A percentile compares a stretch with the other conserved stretches of the same genome.
Conservation (phyloP, 2,113 vertebrate species). For the Gymnorhina tibicen region DNA sequence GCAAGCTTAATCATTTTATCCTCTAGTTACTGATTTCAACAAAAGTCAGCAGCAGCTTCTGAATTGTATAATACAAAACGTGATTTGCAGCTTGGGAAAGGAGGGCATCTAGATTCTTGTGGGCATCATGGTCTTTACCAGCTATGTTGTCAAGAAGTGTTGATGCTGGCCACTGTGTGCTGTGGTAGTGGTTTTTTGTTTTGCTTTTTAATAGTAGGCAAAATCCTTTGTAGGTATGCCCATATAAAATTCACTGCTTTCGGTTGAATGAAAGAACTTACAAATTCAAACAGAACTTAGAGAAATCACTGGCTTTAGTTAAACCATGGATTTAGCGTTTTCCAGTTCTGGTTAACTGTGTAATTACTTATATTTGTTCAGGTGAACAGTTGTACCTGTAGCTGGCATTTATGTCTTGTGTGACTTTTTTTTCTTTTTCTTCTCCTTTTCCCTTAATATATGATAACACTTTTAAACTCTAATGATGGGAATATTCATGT, state of each 20-base stretch:
- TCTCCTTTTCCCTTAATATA: neutral
- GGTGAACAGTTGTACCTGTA: neutral
- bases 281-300: neutral
- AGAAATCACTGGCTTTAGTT: neutral
- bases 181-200: neutral
- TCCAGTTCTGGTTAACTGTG: neutral
- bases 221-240: neutral
- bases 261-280: neutral
- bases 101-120: neutral
- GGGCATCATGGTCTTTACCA: neutral
- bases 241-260: neutral
- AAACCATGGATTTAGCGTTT: neutral
- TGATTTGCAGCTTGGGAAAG: neutral
- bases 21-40: neutral
- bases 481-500: neutral
- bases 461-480: neutral
- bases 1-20: neutral
- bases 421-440: neutral
- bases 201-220: neutral
- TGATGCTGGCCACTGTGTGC: neutral
- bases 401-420: neutral
- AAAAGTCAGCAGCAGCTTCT: neutral
- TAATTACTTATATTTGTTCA: neutral
- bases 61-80: neutral
- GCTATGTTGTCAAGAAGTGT: neutral